Base-by-base conservation (phyloP, 2,113 vertebrate species). In the Aix galericulata region DNA sequence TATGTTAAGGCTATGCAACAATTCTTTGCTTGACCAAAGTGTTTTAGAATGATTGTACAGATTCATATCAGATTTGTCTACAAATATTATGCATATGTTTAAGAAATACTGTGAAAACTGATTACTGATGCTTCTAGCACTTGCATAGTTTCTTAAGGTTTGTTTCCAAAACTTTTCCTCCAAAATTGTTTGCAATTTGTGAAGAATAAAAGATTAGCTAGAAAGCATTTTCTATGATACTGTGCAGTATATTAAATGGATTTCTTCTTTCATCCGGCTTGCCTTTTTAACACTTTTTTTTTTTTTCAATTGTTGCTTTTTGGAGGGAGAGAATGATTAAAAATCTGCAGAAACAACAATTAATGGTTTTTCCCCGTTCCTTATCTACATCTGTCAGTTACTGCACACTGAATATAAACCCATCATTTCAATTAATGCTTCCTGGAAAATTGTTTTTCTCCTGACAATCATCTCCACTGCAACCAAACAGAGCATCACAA, bases 391-490 rank as follows among this genome's bases (percentile, higher is more conserved):
- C 89, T 92, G 84, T 69, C 91, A 87, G 82, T 92, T 82, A 52
- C 55, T 50, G 80, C 78, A 77, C 16, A 10, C 52, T 88, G 81
- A 85, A 93, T 53, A 91, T 38, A 83, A 94, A 86, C 8, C 56
- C 63, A 85, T 68, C 53, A 9, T 69, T 82, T 93, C 91, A 89
- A 91, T 89, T 75, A 94, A 86, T 52, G 63, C 55, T 94, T 85
- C 56, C 75, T 94, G 79, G 80, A 88, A 96, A 93, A 84, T 13
- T 55, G 32, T 78, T 40, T 93, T 96, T 92, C 69, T 92, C 88
- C 55, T 84, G 82, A 96, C 91, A 92, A 78, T 66, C 94, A 90
- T 89, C 91, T 94, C 68, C 76, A 88, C 73, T 91, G 79, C 79
- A 92, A 90, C 56, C 93, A 88, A 94, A 74, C 52, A 76, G 36